Evolutionary conservation across 2,888 invertebrate species (phyloP).

Genomic region (Bombylius major): DNA sequence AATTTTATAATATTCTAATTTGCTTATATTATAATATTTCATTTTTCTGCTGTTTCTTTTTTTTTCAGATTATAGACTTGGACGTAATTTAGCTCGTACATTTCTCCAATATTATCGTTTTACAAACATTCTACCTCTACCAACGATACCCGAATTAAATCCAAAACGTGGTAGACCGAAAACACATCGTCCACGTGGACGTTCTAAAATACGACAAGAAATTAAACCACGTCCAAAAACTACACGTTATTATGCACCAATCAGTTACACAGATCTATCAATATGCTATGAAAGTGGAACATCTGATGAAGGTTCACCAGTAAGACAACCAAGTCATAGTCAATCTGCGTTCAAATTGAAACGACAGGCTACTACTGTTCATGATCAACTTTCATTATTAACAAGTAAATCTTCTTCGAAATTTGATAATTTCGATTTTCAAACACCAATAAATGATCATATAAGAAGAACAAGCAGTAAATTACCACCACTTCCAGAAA

Average conservation of each 20-base stretch:
- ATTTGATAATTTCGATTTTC: slow-evolving; percentile 22
- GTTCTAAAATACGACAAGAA: slow-evolving; percentile 34
- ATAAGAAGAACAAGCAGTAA: slow-evolving; percentile 12
- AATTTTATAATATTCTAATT: slow-evolving; percentile 38
- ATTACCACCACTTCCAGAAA: slow-evolving; percentile 13
- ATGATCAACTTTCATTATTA: slow-evolving; percentile 31
- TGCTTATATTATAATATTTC: neutral
- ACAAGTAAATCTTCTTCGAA: slow-evolving; percentile 23
- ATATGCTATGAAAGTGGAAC: slow-evolving; percentile 43
- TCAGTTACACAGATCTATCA: slow-evolving; percentile 42
- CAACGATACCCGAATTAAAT: slow-evolving; percentile 34
- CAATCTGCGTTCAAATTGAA: slow-evolving; percentile 22
- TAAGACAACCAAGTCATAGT: slow-evolving; percentile 19
- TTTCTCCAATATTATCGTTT: slow-evolving; percentile 71
- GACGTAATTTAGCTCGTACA: slow-evolving; percentile 61
- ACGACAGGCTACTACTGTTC: slow-evolving; percentile 16
- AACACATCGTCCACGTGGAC: slow-evolving; percentile 31
- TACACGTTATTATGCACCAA: slow-evolving; percentile 38
- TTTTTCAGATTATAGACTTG: slow-evolving; percentile 56
- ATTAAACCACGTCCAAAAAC: slow-evolving; percentile 38
- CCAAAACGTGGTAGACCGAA: slow-evolving; percentile 29
- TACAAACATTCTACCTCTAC: slow-evolving; percentile 50
- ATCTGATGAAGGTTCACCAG: slow-evolving; percentile 38
- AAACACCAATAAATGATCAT: slow-evolving; percentile 6
- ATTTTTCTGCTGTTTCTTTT: neutral